Base-by-base conservation (phyloP, 2,113 vertebrate genomes). In the Thermophis baileyi region DNA sequence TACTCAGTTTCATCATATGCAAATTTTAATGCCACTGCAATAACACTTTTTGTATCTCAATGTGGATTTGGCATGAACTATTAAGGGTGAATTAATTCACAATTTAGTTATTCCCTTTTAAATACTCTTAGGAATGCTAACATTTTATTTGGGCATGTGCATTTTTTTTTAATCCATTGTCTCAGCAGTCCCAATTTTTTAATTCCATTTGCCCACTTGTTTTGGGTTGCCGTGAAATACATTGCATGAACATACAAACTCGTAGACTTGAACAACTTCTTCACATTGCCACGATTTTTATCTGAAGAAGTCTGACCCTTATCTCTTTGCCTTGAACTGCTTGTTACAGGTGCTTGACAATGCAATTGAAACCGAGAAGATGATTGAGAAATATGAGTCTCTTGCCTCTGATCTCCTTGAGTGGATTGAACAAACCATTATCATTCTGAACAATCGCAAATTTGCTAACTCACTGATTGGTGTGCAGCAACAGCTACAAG, bases 401-500 rank as follows among this genome's bases (percentile, higher is more conserved):
- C 98, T 99, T 97, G 99, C 99, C 49, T 99, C 99, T 0, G 99
- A 99, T 95, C 98, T 99, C 85, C 98, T 99, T 86, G 99, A 99
- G 96, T 99, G 99, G 99, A 99, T 99, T 46, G 99, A 99, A 90
- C 99, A 99, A 97, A 99, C 99, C 96, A 99, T 99, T 96, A 99
- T 99, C 96, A 99, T 99, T 97, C 98, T 99, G 94, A 99, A 99
- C 98, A 99, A 99, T 96, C 98, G 99, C 95, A 99, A 99, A 96
- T 99, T 99, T 89, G 98, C 99, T 95, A 99, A 99, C 98, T 99
- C 99, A 0, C 97, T 99, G 47, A 96, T 98, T 1, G 99, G 99
- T 0, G 99, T 99, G 90, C 99, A 99, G 63, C 99, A 99, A 93
- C 99, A 99, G 96, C 98, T 99, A 0, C 99, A 99, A 96, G 99